A percentile compares a stretch with the other conserved stretches of the same genome.
phyloP scores from a whole-genome alignment of 2,113 vertebrate genomes.

The Plecturocebus donacophilus region DNA sequence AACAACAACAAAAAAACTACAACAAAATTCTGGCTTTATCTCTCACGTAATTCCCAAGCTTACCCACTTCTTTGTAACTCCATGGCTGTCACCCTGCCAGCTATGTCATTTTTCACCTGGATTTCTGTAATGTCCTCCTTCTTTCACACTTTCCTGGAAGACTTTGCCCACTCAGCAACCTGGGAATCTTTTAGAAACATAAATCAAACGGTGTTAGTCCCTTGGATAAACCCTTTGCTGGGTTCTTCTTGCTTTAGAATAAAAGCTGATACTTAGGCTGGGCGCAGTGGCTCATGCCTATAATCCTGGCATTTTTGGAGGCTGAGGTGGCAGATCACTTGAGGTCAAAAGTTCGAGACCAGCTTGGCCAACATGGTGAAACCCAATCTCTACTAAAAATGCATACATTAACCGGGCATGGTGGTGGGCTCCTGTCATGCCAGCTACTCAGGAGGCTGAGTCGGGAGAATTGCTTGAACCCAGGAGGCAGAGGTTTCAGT shows the following conservation, averaged over 20 bases:
- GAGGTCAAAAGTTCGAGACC: no score
- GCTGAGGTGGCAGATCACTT: no score
- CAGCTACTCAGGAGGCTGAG: no score
- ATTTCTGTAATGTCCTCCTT: not conserved
- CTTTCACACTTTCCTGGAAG: not conserved
- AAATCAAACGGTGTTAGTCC: not conserved
- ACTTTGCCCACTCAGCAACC: not conserved
- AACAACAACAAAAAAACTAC: no score
- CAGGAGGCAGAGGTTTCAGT: no score
- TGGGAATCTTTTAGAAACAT: not conserved
- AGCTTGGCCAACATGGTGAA: no score
- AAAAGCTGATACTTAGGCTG: not conserved
- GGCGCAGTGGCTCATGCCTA: no score
- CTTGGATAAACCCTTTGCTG: not conserved
- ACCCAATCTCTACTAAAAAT: no score
- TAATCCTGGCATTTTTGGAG: no score
- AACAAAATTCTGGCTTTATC: not conserved
- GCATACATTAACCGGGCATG: no score
- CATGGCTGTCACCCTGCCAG: not conserved
- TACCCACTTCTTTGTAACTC: not conserved
- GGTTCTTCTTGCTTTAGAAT: not conserved
- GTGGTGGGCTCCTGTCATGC: no score
- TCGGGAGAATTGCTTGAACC: no score
- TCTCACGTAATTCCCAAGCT: not conserved
- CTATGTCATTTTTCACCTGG: not conserved